Conservation (phyloP, 2,888 invertebrate genomes). For the Entomobrya proxima region DNA sequence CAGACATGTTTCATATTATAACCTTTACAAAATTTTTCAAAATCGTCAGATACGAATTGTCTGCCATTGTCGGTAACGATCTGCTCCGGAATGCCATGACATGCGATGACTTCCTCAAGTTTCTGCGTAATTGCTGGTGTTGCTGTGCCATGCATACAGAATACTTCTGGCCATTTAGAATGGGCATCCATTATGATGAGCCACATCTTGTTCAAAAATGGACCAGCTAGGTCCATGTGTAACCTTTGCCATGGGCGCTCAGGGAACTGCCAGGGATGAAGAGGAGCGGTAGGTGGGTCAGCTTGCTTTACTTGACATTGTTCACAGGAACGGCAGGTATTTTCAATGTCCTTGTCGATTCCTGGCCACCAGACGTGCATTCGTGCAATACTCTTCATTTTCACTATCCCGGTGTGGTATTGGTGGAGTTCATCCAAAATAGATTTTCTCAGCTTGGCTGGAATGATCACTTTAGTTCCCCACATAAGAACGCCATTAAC, state of each 20-base stretch:
- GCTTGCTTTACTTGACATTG: slow-evolving; percentile 2
- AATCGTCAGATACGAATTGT: slow-evolving; percentile 53
- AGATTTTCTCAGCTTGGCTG: slow-evolving; percentile 24
- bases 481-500: slow-evolving; percentile 60
- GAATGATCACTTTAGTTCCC: slow-evolving; percentile 65
- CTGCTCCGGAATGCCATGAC: slow-evolving; percentile 53
- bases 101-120: background rate
- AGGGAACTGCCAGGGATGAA: slow-evolving; percentile 62
- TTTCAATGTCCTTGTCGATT: slow-evolving; percentile 62
- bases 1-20: slow-evolving; percentile 31
- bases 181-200: slow-evolving; percentile 64
- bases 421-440: slow-evolving; percentile 51
- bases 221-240: slow-evolving; percentile 62
- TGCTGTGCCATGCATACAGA: slow-evolving; percentile 13
- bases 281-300: slow-evolving; percentile 24
- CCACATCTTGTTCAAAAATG: slow-evolving; percentile 53
- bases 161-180: slow-evolving; percentile 67
- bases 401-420: slow-evolving; percentile 60
- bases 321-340: background rate
- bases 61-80: slow-evolving; percentile 57
- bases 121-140: slow-evolving; percentile 10
- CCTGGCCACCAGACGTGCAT: slow-evolving; percentile 38
- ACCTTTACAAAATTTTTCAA: slow-evolving; percentile 22
- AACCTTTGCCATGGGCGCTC: slow-evolving; percentile 59
- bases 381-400: slow-evolving; percentile 58